These are phyloP conservation scores for Prionchulus punctatus DNA, from an alignment of 2,888 invertebrate species.

Conservation along the genomic window DNA sequence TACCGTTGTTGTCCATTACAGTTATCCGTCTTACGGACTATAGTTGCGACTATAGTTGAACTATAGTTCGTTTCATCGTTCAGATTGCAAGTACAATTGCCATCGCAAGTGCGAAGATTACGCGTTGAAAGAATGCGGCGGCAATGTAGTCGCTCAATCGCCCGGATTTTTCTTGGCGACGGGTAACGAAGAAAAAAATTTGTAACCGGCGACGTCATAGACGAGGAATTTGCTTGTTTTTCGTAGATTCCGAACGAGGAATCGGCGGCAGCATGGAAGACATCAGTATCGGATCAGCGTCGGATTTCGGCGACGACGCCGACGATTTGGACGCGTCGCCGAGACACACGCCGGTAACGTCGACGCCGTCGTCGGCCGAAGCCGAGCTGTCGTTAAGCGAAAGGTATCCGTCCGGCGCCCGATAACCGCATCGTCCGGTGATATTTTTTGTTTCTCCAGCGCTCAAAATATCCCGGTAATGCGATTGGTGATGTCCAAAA, in stretches of 20 bases:
- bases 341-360: too few species aligned
- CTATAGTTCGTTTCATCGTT: not conserved
- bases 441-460: conserved; percentile 5
- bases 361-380: not conserved
- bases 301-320: not conserved
- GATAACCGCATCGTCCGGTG: not conserved
- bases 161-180: conserved; percentile 8
- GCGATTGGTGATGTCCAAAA: conserved; percentile 95
- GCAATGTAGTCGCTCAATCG: conserved; percentile 12
- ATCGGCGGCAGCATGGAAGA: not conserved
- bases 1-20: too few species aligned
- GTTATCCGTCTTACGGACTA: too few species aligned
- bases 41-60: too few species aligned
- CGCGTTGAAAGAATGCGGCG: conserved; percentile 29
- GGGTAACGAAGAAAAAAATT: too few species aligned
- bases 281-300: not conserved
- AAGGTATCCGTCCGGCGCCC: not conserved
- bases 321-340: too few species aligned
- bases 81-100: conserved; percentile 78
- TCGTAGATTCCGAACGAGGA: not conserved
- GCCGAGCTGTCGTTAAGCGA: not conserved
- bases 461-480: conserved; percentile 78
- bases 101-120: conserved; percentile 62
- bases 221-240: too few species aligned
- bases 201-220: too few species aligned